A percentile compares a stretch with the other conserved stretches of the same genome.
phyloP scores from a whole-genome alignment of 2,797 vertebrate genomes.

The Botia almorhae region DNA sequence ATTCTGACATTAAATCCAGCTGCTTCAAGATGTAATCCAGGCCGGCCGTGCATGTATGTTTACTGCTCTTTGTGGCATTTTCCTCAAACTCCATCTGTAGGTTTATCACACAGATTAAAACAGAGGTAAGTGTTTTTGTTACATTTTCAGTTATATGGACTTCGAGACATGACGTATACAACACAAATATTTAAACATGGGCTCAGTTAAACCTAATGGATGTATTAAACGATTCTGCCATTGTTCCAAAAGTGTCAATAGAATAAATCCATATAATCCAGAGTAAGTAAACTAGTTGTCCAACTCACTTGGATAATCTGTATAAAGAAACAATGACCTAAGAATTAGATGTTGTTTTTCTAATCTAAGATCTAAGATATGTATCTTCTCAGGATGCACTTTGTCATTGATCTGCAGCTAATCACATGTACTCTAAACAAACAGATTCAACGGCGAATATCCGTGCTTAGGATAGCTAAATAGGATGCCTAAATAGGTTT shows the following conservation, averaged over 20 bases:
- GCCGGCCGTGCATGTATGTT: conserved; percentile 35
- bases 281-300: neutral
- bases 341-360: conserved; percentile 1
- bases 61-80: conserved; percentile 14
- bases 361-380: conserved; percentile 9
- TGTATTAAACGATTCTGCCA: neutral
- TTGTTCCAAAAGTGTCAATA: neutral
- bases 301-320: neutral
- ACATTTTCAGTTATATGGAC: neutral
- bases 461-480: neutral
- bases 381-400: neutral
- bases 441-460: neutral
- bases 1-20: conserved; percentile 67
- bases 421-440: conserved; percentile 16
- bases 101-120: conserved; percentile 8
- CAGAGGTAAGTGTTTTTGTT: neutral
- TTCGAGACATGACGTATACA: neutral
- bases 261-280: neutral
- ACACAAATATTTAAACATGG: neutral
- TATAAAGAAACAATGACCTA: neutral
- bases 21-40: conserved; percentile 68
- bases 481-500: neutral
- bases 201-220: neutral
- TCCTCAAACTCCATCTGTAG: conserved; percentile 73
- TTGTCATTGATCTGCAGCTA: conserved; percentile 1